A percentile compares a stretch with the other conserved stretches of the same genome.
These are phyloP conservation scores for Frankliniella fusca DNA, from an alignment of 2,888 invertebrate genomes.

Conservation along the genomic window DNA sequence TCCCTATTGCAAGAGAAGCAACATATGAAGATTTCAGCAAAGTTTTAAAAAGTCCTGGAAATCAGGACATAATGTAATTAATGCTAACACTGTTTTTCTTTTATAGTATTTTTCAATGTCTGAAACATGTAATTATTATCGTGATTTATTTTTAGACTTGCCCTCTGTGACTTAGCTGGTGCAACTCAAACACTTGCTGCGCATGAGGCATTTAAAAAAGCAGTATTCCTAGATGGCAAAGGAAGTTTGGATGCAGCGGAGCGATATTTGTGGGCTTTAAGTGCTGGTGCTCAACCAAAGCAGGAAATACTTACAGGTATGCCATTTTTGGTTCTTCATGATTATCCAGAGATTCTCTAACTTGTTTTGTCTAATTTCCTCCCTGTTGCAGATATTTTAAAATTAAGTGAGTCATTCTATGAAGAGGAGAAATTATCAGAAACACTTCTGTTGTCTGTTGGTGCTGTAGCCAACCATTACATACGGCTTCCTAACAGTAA, in stretches of 20 bases:
- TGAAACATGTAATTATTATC: neutral
- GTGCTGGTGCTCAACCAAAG: slow-evolving; percentile 63
- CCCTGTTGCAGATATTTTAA: slow-evolving; percentile 49
- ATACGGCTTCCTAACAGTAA: neutral
- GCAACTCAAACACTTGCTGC: slow-evolving; percentile 64
- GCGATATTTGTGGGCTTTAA: slow-evolving; percentile 68
- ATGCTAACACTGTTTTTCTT: slow-evolving; percentile 2
- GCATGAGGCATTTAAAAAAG: slow-evolving; percentile 64
- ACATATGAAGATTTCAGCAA: slow-evolving; percentile 57
- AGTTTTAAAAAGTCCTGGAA: slow-evolving; percentile 55
- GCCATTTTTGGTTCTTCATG: slow-evolving; percentile 44
- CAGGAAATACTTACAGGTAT: slow-evolving; percentile 45
- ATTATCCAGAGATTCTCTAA: neutral
- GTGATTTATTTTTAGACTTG: slow-evolving; percentile 48
- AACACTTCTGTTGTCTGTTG: slow-evolving; percentile 62
- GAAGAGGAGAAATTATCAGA: slow-evolving; percentile 60
- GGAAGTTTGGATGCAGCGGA: slow-evolving; percentile 58
- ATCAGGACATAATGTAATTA: slow-evolving; percentile 54
- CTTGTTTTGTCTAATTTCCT: neutral
- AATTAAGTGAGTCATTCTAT: slow-evolving; percentile 41
- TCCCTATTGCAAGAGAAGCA: slow-evolving; percentile 58
- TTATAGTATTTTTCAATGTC: neutral
- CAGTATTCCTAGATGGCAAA: slow-evolving; percentile 56
- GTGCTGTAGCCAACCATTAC: slow-evolving; percentile 55
- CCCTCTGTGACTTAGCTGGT: slow-evolving; percentile 66